Base-by-base conservation (phyloP, 2,797 vertebrate genomes). In the Typhlichthys eigenmanni region DNA sequence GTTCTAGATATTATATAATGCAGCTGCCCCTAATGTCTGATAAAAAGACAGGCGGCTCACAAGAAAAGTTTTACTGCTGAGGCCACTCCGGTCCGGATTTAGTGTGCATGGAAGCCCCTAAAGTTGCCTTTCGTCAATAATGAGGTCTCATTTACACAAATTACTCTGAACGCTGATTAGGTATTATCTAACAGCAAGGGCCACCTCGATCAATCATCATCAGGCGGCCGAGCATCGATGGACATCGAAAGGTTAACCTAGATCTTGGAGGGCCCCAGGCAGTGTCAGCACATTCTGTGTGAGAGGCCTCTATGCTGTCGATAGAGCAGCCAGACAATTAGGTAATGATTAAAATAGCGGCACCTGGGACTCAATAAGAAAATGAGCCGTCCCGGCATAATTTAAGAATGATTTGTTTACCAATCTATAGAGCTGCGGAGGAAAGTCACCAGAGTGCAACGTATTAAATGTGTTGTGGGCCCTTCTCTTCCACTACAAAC, bases 261-360 rank as follows among this genome's bases (percentile, higher is more conserved):
- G 92, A 95, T 93, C 94, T 93, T 88, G 81, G 75, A 89, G 16
- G 90, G 88, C 90, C 88, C 88, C 88, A 90, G 87, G 87, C 86
- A 69, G 84, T 95, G 96, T 98, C 98, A 98, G 96, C 96, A 98
- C 94, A 98, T 96, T 96, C 93, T 94, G 93, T 92, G 91, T 89
- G 81, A 76, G 88, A 91, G 92, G 91, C 90, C 93, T 89, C 82
- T 83, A 71, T 80, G 75, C 87, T 95, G 94, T 97, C 96, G 93
- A 97, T 96, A 95, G 93, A 95, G 93, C 93, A 89, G 90, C 87
- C 89, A 94, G 94, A 96, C 95, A 96, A 97, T 97, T 96, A 98
- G 94, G 95, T 95, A 95, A 95, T 95, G 95, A 98, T 96, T 95
- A 94, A 94, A 92, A 94, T 90, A 88, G 88, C 88, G 86, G 89